A percentile compares a stretch with the other conserved stretches of the same genome.
These are phyloP conservation scores for Natrix natrix DNA, from an alignment of 2,797 vertebrate genomes.

Conservation along the genomic window DNA sequence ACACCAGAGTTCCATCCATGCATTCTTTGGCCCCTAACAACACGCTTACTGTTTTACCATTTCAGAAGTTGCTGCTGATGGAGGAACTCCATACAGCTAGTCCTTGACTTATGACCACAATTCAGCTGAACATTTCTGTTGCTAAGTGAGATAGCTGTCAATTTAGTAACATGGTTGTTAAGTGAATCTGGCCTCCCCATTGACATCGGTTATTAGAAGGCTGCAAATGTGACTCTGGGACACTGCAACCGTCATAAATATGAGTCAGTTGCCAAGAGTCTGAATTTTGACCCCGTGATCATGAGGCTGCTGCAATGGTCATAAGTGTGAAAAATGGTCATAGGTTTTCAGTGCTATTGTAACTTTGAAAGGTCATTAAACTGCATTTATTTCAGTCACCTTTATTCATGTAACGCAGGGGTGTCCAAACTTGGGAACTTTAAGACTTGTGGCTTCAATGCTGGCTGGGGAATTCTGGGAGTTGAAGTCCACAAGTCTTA, in stretches of 20 bases:
- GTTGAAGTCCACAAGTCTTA: too few species aligned
- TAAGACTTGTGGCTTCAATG: too few species aligned
- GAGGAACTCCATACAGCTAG: not conserved
- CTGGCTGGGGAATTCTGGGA: too few species aligned
- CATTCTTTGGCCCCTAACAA: not conserved
- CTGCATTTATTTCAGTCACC: not conserved
- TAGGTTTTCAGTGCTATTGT: not conserved
- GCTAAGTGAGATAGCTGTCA: not conserved
- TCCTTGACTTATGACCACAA: not conserved
- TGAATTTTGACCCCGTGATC: not conserved
- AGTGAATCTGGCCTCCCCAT: not conserved
- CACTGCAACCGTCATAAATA: not conserved
- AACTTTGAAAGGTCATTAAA: not conserved
- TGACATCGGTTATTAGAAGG: not conserved
- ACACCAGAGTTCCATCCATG: not conserved
- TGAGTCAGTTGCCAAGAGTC: not conserved
- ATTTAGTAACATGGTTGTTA: not conserved
- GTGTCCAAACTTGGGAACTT: too few species aligned
- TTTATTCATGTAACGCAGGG: not conserved
- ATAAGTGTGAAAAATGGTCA: not conserved
- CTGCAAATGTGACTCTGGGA: not conserved
- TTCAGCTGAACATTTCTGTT: not conserved
- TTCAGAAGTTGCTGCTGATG: not conserved
- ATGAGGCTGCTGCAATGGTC: not conserved
- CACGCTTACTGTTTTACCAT: not conserved